Percentiles rank a stretch among this genome's conserved stretches.
These are phyloP conservation scores for Rhabdomys dilectus DNA, from an alignment of 2,113 vertebrate genomes.

Conservation along the genomic window DNA sequence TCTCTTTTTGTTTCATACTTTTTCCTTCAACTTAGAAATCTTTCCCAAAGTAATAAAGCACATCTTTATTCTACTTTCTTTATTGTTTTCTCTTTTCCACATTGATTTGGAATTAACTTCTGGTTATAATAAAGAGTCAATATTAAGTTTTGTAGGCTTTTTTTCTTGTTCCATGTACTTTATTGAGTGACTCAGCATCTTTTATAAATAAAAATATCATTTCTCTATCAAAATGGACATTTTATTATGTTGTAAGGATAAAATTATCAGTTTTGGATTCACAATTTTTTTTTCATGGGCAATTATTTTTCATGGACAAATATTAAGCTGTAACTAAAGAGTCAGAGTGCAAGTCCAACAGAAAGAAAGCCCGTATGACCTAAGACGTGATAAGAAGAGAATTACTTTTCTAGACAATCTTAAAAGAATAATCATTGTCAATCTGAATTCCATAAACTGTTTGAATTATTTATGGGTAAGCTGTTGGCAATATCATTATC, in stretches of 20 bases:
- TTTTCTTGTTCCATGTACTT: neutral
- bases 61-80: slow-evolving; percentile 5
- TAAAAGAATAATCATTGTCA: neutral
- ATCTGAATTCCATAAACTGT: neutral
- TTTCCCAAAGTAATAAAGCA: neutral
- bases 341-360: neutral
- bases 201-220: slow-evolving; percentile 1
- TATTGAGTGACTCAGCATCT: neutral
- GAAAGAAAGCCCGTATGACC: neutral
- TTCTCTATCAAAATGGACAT: slow-evolving; percentile 13
- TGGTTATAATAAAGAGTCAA: neutral
- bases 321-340: neutral
- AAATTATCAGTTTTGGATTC: neutral
- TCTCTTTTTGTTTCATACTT: neutral
- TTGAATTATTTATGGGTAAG: neutral
- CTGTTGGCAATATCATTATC: neutral
- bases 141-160: neutral
- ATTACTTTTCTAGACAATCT: neutral
- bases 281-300: neutral
- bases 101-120: slow-evolving; percentile 8
- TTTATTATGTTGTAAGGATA: neutral
- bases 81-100: slow-evolving; percentile 25
- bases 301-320: slow-evolving; percentile 17
- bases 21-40: slow-evolving; percentile 27
- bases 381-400: neutral